Conservation (phyloP, 2,797 vertebrate genomes). For the Chaetophractus vellerosus region DNA sequence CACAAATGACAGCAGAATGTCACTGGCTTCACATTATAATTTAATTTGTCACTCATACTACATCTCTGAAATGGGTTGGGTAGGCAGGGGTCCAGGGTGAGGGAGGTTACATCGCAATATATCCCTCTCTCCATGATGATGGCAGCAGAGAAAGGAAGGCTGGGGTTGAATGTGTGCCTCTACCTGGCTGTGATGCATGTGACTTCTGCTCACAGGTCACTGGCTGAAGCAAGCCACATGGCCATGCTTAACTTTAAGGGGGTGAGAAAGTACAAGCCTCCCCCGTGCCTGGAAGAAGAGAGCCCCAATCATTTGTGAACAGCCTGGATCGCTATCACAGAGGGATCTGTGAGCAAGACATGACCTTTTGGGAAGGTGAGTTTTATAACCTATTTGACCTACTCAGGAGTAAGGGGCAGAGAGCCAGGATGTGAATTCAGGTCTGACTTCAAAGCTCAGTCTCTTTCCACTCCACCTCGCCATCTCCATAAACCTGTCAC, state of each 20-base stretch:
- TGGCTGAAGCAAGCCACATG: neutral
- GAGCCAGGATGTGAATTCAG: neutral
- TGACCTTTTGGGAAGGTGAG: neutral
- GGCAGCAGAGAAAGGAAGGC: neutral
- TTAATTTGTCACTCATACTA: neutral
- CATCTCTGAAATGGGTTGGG: neutral
- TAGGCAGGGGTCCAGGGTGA: neutral
- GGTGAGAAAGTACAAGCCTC: neutral
- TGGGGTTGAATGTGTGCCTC: neutral
- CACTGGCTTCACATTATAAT: neutral
- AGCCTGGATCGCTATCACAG: neutral
- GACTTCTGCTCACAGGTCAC: neutral
- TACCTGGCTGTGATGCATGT: neutral
- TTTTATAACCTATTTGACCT: neutral
- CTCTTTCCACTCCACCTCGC: neutral
- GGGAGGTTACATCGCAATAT: no score
- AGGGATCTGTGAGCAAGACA: neutral
- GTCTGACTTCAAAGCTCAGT: conserved; percentile 6
- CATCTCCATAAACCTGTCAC: neutral
- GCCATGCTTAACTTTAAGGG: neutral
- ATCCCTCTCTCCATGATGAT: neutral
- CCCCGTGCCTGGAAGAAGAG: neutral
- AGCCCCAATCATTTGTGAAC: neutral
- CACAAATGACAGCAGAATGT: neutral
- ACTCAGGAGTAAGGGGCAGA: neutral